Evolutionary conservation across 2,797 vertebrate species (phyloP).

Genomic region (Melanotaenia boesemani): DNA sequence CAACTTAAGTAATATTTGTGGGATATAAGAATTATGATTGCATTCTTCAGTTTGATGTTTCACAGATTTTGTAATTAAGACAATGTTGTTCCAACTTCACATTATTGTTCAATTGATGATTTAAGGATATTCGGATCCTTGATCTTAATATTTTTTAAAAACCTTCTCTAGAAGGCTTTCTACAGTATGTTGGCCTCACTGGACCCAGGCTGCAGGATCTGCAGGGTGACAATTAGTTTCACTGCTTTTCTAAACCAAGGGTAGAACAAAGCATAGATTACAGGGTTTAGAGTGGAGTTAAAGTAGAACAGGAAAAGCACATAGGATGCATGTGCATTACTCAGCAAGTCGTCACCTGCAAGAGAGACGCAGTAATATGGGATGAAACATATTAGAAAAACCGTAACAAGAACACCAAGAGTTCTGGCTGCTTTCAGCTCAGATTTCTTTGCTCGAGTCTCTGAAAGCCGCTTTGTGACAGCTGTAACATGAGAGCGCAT

Average conservation of each 20-base stretch:
- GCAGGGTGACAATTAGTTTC: slow-evolving; percentile 10
- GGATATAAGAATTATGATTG: too few species aligned
- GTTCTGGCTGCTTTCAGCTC: slow-evolving; percentile 38
- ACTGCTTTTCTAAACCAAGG: slow-evolving; percentile 41
- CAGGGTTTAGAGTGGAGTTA: slow-evolving; percentile 29
- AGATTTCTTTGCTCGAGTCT: slow-evolving; percentile 6
- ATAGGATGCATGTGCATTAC: rapidly evolving
- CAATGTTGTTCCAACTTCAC: too few species aligned
- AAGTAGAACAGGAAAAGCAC: background rate
- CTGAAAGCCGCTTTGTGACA: background rate
- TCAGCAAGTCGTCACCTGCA: rapidly evolving
- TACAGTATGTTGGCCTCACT: slow-evolving; percentile 4
- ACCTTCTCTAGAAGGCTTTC: too few species aligned
- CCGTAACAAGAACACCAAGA: slow-evolving; percentile 27
- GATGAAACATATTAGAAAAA: slow-evolving; percentile 26
- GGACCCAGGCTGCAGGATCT: slow-evolving; percentile 20
- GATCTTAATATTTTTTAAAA: too few species aligned
- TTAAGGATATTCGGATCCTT: too few species aligned
- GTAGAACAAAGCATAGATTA: slow-evolving; percentile 37
- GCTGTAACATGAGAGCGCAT: slow-evolving; percentile 21
- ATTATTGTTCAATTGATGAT: too few species aligned
- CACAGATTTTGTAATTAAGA: too few species aligned
- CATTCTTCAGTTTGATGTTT: too few species aligned
- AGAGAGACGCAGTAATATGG: slow-evolving; percentile 7
- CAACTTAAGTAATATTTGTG: too few species aligned